A percentile compares a stretch with the other conserved stretches of the same genome.
phyloP scores from a whole-genome alignment of 2,113 vertebrate genomes.

The Scomber japonicus region DNA sequence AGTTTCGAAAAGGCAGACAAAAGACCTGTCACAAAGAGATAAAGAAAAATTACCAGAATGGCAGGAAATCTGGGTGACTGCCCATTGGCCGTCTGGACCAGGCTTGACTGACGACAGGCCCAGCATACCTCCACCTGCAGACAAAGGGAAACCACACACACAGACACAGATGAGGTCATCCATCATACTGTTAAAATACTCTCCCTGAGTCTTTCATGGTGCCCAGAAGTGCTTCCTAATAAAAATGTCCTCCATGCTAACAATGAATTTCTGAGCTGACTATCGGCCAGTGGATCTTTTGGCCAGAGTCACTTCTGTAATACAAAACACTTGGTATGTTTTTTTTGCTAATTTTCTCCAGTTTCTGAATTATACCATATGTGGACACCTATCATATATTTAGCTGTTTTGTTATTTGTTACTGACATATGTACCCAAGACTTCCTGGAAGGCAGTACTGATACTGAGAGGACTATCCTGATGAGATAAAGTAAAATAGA shows the following conservation, averaged over 20 bases:
- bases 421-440: no score
- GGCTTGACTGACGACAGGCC: constrained; percentile 88
- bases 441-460: no score
- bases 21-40: neutral
- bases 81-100: constrained; percentile 84
- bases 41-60: constrained; percentile 88
- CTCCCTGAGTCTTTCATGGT: neutral
- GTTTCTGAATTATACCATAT: neutral
- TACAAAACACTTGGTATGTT: no score
- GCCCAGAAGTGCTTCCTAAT: neutral
- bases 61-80: constrained; percentile 87
- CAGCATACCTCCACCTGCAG: constrained; percentile 87
- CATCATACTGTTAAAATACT: neutral
- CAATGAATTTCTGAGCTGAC: no score
- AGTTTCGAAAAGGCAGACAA: constrained; percentile 4
- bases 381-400: neutral
- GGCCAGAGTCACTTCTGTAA: neutral
- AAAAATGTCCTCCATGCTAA: neutral
- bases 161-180: neutral
- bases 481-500: no score
- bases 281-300: neutral
- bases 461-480: no score
- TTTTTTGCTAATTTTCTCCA: neutral
- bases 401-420: no score
- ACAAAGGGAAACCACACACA: constrained; percentile 11